Conservation (phyloP, 2,797 vertebrate species). For the Novumbra hubbsi region DNA sequence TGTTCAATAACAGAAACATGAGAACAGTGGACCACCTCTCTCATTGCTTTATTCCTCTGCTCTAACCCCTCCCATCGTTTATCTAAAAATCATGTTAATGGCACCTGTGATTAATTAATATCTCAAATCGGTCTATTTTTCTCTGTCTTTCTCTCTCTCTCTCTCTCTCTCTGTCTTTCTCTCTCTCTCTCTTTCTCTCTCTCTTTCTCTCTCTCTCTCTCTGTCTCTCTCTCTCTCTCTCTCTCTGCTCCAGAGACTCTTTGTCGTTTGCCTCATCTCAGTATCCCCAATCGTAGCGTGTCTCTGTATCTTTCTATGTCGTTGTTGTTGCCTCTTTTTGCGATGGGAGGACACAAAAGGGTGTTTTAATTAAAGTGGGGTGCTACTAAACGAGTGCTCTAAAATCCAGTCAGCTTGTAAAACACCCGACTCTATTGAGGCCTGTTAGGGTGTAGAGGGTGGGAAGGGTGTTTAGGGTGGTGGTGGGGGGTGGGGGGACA, state of each 20-base stretch:
- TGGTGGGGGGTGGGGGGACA: neutral
- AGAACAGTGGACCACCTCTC: neutral
- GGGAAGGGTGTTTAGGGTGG: conserved; percentile 15
- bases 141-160: conserved; percentile 60
- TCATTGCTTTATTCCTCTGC: conserved; percentile 20
- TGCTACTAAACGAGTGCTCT: conserved; percentile 78
- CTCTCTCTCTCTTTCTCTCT: neutral
- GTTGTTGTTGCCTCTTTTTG: conserved; percentile 60
- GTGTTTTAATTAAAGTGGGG: conserved; percentile 85
- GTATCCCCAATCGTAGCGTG: conserved; percentile 39
- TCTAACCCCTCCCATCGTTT: conserved; percentile 52
- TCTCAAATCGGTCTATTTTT: conserved; percentile 80
- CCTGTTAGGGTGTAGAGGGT: conserved; percentile 59
- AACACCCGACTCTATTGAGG: conserved; percentile 76
- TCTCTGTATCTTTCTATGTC: conserved; percentile 19
- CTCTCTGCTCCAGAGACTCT: conserved; percentile 5
- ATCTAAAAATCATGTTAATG: conserved; percentile 85
- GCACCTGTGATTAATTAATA: conserved; percentile 92
- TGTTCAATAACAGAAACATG: conserved; percentile 35
- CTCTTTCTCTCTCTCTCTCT: neutral
- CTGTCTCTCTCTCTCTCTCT: neutral
- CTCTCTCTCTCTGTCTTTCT: neutral
- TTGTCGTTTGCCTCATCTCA: neutral
- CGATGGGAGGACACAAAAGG: conserved; percentile 78
- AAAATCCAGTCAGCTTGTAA: conserved; percentile 81